A percentile compares a stretch with the other conserved stretches of the same genome.
These are phyloP conservation scores for Brachyhypopomus gauderio DNA, from an alignment of 2,113 vertebrate genomes.

Conservation along the genomic window DNA sequence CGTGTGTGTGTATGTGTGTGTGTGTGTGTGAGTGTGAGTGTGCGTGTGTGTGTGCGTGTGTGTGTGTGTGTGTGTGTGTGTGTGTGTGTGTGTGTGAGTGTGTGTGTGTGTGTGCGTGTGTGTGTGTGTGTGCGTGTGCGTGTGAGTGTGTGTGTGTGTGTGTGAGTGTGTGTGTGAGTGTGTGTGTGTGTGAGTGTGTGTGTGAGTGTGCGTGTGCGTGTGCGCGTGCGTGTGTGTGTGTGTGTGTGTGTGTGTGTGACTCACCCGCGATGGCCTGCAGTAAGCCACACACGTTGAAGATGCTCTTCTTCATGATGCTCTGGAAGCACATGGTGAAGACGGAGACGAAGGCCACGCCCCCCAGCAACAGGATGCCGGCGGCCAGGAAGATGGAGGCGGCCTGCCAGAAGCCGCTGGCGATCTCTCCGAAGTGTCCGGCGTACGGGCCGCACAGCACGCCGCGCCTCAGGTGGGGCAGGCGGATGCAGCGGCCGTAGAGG, in stretches of 20 bases:
- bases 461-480: conserved; percentile 70
- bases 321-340: conserved; percentile 96
- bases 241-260: conserved; percentile 44
- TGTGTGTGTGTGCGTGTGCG: conserved; percentile 13
- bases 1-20: conserved; percentile 11
- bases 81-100: conserved; percentile 10
- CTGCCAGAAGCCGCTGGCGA: conserved; percentile 97
- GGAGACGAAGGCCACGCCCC: conserved; percentile 87
- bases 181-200: no score
- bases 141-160: conserved; percentile 9
- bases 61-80: conserved; percentile 11
- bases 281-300: conserved; percentile 97
- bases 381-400: conserved; percentile 92
- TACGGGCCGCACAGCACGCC: conserved; percentile 90
- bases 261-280: conserved; percentile 94
- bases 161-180: conserved; percentile 5
- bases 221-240: conserved; percentile 11
- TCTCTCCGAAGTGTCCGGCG: conserved; percentile 84
- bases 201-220: no score
- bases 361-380: conserved; percentile 86
- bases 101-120: conserved; percentile 11
- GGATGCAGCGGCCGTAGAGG: conserved; percentile 89
- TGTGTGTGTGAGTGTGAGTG: no score
- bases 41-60: no score
- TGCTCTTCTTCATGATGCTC: conserved; percentile 96